Percentiles rank a stretch among this genome's conserved stretches.
Evolutionary conservation across 2,797 vertebrate genomes (phyloP).

Genomic region (Channallabes apus): DNA sequence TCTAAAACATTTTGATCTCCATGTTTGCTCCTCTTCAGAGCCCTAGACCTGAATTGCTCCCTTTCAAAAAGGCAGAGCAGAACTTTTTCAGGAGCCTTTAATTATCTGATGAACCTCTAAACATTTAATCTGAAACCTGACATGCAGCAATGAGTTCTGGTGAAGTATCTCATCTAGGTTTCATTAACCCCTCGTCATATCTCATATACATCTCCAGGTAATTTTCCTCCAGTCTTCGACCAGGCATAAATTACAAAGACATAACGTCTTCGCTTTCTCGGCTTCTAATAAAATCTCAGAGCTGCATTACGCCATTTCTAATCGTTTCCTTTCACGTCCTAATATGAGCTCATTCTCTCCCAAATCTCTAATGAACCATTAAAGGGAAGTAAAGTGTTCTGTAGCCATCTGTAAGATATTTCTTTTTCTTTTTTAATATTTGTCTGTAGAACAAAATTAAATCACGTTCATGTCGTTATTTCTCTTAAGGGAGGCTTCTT

Average conservation of each 20-base stretch:
- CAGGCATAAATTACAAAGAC: background rate
- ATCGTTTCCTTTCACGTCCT: conserved; percentile 12
- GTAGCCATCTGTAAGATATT: background rate
- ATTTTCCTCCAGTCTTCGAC: background rate
- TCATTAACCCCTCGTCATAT: background rate
- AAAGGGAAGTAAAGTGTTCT: background rate
- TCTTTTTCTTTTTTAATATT: background rate
- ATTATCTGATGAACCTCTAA: background rate
- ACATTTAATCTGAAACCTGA: background rate
- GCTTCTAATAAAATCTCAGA: background rate
- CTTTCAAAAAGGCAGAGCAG: background rate
- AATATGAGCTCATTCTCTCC: conserved; percentile 6
- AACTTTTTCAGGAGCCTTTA: background rate
- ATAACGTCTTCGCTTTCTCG: background rate
- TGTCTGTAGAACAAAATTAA: conserved; percentile 3
- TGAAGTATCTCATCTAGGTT: background rate
- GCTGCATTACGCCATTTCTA: background rate
- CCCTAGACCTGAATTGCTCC: background rate
- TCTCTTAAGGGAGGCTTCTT: background rate
- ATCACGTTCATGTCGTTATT: background rate
- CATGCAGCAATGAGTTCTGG: background rate
- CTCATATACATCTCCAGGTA: background rate
- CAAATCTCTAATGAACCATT: conserved; percentile 28
- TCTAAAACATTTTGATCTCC: background rate
- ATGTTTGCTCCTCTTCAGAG: background rate